Conservation (phyloP, 2,888 invertebrate species). For the Drosophila tanythrix region DNA sequence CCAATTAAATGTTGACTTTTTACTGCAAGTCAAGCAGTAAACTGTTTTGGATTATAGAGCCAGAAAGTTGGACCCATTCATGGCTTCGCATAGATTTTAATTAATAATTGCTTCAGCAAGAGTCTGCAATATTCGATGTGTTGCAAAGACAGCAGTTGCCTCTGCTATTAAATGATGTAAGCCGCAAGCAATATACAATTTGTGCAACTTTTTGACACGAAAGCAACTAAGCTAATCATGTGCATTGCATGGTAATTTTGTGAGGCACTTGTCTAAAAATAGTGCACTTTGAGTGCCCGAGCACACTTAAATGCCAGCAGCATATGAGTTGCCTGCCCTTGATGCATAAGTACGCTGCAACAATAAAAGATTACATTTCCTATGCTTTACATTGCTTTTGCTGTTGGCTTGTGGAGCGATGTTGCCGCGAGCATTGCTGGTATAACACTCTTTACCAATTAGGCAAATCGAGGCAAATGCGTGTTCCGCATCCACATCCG, state of each 20-base stretch:
- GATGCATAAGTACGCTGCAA: neutral
- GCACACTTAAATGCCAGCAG: neutral
- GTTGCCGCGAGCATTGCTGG: constrained; percentile 3
- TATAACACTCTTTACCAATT: constrained; percentile 59
- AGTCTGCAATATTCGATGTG: neutral
- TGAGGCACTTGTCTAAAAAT: neutral
- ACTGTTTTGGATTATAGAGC: neutral
- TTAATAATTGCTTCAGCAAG: neutral
- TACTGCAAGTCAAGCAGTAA: neutral
- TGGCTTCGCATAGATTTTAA: neutral
- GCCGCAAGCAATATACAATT: neutral
- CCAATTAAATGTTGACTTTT: neutral
- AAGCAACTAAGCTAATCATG: constrained; percentile 1
- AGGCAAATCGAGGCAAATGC: constrained; percentile 69
- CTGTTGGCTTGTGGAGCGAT: neutral
- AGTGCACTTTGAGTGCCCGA: neutral
- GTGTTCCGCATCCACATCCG: constrained; percentile 54
- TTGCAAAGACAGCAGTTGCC: neutral
- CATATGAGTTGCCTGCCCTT: neutral
- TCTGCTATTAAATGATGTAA: neutral
- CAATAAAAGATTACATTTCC: neutral
- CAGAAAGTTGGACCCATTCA: neutral
- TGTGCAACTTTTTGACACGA: constrained; percentile 1
- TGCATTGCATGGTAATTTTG: constrained; percentile 2
- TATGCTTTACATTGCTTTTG: neutral